Base-by-base conservation (phyloP, 2,797 vertebrate species). In the Mus spretus region DNA sequence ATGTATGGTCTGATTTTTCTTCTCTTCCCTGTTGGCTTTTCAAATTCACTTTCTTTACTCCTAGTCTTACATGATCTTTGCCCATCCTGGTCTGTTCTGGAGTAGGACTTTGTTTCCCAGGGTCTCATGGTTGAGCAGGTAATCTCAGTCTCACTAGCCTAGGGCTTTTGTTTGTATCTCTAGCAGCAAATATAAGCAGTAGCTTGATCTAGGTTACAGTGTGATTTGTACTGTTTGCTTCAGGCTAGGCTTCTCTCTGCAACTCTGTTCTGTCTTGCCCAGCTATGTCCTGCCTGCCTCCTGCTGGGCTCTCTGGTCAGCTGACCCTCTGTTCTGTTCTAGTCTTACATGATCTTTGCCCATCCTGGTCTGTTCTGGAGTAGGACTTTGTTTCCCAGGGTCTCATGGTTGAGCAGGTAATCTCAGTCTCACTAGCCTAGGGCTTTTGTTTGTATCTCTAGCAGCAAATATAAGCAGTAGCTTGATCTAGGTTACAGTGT, bases 1-100 rank as follows among this genome's bases (percentile, higher is more conserved):
- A n/a, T 59, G 44, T 90, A 77, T 90, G 17, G 22, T 37, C n/a
- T 94, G 74, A 79, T 31, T 70, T 96, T 83, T 88, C 83, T 72
- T 40, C 37, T 65, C 20, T 20, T 72, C 24, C 44, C 20, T 34
- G 8, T 28, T 40, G n/a, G 61, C 26, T 63, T 88, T 47, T 86
- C 20, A 3, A 10, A 13, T 47, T 72, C 12, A 15, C 31, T 50
- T 61, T 47, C 55, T 55, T 50, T 81, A 34, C 28, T 6, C 20
- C 67, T 78, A 12, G 22, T 83, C 50, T 61, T 77, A 37, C 4
- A 47, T 11, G 24, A 14, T 72, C 9, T n/a, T n/a, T n/a, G n/a
- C n/a, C n/a, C 40, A 31, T 37, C 40, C 4, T 88, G 26, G 10
- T 82, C 26, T 67, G 6, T 92, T 50, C 13, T 92, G 14, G 13